These are phyloP conservation scores for Aquatica leii DNA, from an alignment of 2,888 invertebrate species.

Conservation along the genomic window DNA sequence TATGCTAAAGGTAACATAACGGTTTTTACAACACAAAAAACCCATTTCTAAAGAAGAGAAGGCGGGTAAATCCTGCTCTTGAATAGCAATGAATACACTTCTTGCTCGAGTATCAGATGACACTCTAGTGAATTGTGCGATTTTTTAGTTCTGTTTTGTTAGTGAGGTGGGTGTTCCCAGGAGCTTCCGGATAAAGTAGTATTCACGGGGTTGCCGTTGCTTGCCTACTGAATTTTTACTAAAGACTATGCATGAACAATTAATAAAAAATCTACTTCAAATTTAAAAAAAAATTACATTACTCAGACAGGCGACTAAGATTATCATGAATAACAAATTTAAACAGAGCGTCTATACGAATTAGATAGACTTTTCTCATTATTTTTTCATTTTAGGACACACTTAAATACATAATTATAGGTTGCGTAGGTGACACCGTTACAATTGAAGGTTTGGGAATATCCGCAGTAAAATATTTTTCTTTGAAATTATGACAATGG, in stretches of 20 bases:
- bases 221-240: slow-evolving; percentile 17
- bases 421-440: slow-evolving; percentile 32
- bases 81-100: slow-evolving; percentile 50
- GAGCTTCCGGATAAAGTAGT: slow-evolving; percentile 58
- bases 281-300: too few species aligned
- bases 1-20: slow-evolving; percentile 55
- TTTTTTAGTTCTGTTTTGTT: slow-evolving; percentile 56
- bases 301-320: too few species aligned
- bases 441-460: slow-evolving; percentile 32
- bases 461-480: slow-evolving; percentile 29
- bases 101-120: slow-evolving; percentile 57
- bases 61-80: slow-evolving; percentile 46
- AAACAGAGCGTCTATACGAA: background rate
- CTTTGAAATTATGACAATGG: slow-evolving; percentile 27
- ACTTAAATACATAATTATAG: slow-evolving; percentile 31
- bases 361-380: slow-evolving; percentile 10
- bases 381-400: slow-evolving; percentile 25
- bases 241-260: slow-evolving; percentile 8
- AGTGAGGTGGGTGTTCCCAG: slow-evolving; percentile 55
- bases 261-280: too few species aligned
- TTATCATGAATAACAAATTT: background rate
- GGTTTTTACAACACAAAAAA: slow-evolving; percentile 55
- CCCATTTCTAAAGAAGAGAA: slow-evolving; percentile 51
- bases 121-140: slow-evolving; percentile 52
- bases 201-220: slow-evolving; percentile 29